Base-by-base conservation (phyloP, 2,113 vertebrate species). In the Mus pahari region DNA sequence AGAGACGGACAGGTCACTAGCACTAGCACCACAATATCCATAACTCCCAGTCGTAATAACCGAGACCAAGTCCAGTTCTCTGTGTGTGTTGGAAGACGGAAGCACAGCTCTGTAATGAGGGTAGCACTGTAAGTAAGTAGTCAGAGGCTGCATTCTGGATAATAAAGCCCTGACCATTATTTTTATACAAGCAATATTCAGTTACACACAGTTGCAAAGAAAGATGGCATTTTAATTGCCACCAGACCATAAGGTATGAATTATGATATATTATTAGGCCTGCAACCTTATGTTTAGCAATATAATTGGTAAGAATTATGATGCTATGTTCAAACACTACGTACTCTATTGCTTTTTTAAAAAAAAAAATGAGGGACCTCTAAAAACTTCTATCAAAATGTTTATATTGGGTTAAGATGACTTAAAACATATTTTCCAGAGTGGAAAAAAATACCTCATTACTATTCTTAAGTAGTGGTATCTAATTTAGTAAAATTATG, bases 341-440 rank as follows among this genome's bases (percentile, higher is more conserved):
- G 91, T 92, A 96, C 92, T 97, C 95, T 97, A 96, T 28, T 98
- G 97, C 97, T 97, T 97, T 97, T 95, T 58, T 92, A 74, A 93
- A 86, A 78, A 86, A 78, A 84, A 97, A 93, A 81, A 98, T 94
- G 97, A 97, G 94, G 91, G 95, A 87, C 96, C 96, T 95, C 86
- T 98, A 98, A 97, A 98, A 98, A 96, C 94, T 97, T 94, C 95
- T 95, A 97, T 97, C 97, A 93, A 97, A 97, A 97, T 98, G 97
- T 98, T 98, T 97, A 97, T 96, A 94, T 96, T 98, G 66, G 75
- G 55, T 96, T 91, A 95, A 95, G 94, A 77, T 97, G 94, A 97
- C 98, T 98, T 98, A 98, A 98, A 98, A 98, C 98, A 93, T 97
- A 97, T 98, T 98, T 98, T 98, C 96, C 97, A 97, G 92, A 74